Conservation (phyloP, 1,140 invertebrate species). For the Helicorthomorpha holstii region DNA sequence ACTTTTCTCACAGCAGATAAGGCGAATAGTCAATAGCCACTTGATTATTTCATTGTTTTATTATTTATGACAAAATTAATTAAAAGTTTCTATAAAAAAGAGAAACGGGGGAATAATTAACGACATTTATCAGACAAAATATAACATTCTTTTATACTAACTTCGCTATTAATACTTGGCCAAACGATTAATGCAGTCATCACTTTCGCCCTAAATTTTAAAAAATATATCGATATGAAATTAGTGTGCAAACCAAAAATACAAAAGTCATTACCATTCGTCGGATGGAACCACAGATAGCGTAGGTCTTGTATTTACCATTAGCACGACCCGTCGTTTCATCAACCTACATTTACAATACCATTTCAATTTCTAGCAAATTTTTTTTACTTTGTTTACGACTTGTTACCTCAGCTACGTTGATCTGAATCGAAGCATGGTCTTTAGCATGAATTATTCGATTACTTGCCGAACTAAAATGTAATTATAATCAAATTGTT, state of each 20-base stretch:
- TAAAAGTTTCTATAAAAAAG: neutral
- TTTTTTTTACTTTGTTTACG: neutral
- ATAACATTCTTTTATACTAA: slow-evolving; percentile 23
- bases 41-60: neutral
- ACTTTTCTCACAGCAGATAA: too few species aligned
- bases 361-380: slow-evolving; percentile 21
- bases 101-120: neutral
- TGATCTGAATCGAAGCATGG: slow-evolving; percentile 95
- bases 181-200: slow-evolving; percentile 86
- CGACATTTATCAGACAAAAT: neutral
- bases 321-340: slow-evolving; percentile 81
- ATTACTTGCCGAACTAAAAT: slow-evolving; percentile 87
- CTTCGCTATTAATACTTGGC: slow-evolving; percentile 86
- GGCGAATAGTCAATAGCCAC: too few species aligned
- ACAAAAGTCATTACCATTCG: slow-evolving; percentile 52
- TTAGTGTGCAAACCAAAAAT: slow-evolving; percentile 10
- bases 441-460: slow-evolving; percentile 97
- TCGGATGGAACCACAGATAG: slow-evolving; percentile 90
- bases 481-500: slow-evolving; percentile 14
- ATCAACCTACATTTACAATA: slow-evolving; percentile 45
- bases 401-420: slow-evolving; percentile 57
- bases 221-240: neutral
- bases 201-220: slow-evolving; percentile 65
- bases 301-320: slow-evolving; percentile 78
- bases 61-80: neutral